Base-by-base conservation (phyloP, 92 coral and sea anemone species). In the Actinostola sp. region DNA sequence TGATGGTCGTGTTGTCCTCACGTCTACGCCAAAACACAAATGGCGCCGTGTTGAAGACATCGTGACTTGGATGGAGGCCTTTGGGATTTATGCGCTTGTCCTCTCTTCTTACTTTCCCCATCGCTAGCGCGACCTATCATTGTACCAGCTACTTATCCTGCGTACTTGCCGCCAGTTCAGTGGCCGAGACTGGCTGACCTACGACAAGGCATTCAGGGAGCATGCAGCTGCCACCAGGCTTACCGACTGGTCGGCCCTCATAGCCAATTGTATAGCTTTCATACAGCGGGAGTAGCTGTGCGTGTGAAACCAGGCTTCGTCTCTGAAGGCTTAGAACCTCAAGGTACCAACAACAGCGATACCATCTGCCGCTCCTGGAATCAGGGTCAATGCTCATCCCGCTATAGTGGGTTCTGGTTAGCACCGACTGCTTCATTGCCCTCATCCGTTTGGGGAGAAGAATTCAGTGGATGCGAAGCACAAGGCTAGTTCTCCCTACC, bases 1-100 rank as follows among this genome's bases (percentile, higher is more conserved):
- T 34, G 61, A 52, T 57, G 75, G 80, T 32, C 57, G 86, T 9
- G 15, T 81, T 9, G 64, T 81, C 14, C 54, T 80, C 38, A 71
- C 85, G 2, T 61, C 77, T 1, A 30, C 77, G 1, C 41, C 46
- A 30, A 69, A 61, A 39, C 66, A 45, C 46, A 53, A 41, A 20
- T 2, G 38, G 0, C 55, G 76, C 5, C 12, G 28, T 21, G 51
- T 78, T 20, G 68, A 48, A 23, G 84, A 78, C 50, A 78, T 78
- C 43, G 35, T 49, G 29, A 11, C 69, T 6, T 73, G 81, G 81
- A 14, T 39, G 8, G 45, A 39, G 45, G 45, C 45, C 8, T 39
- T 39, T 39, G 14, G 8, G 45, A n/a, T 39, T 7, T 39, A 39
- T 14, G 14, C 45, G 59, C 28, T 52, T 20, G 29, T 71, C 1